Evolutionary conservation across 1,140 invertebrate genomes (phyloP), one percentile per base, ranked within the genome.

Genomic region (Euura lappo): DNA sequence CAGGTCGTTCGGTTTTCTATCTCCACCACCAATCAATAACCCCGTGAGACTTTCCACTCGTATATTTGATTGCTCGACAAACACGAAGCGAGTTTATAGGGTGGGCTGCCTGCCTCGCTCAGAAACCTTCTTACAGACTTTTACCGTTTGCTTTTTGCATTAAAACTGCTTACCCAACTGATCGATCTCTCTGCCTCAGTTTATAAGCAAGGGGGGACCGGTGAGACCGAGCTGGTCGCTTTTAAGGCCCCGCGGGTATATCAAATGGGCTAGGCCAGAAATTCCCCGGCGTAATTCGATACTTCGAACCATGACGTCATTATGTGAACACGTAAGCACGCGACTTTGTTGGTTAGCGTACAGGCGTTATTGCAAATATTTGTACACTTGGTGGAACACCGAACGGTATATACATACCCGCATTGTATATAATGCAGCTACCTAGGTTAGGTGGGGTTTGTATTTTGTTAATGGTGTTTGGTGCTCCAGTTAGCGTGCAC

Each of bases 61-160:
- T 86, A 87, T 85, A 85, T 84, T 86, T 85, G 84, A 87, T 87
- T 86, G 83, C 84, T 87, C 79, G 83, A 79, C 85, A 87, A 87
- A 87, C 84, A 86, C 86, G 84, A 82, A 28, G 83, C 81, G 82
- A 87, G 84, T 87, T 84, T 85, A 85, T 85, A 79, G 79, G 79
- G 77, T 76, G 28, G 28, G 28, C 28, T 28, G 79, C 77, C 67
- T 67, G 68, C 71, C 47, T 69, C 71, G 68, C 70, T 71, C 75
- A 10, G 28, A 28, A 28, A 70, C 60, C 68, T 51, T 70, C 72
- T 13, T 68, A 42, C 67, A 44, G 13, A 68, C 66, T 68, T 68
- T 44, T 68, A 68, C 66, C 28, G 28, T 68, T 68, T 68, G 44
- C 28, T 44, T 68, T 42, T 68, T 68, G 66, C 66, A 68, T 68